These are phyloP conservation scores for Callorhinus ursinus DNA, from an alignment of 2,113 vertebrate species.

Conservation along the genomic window DNA sequence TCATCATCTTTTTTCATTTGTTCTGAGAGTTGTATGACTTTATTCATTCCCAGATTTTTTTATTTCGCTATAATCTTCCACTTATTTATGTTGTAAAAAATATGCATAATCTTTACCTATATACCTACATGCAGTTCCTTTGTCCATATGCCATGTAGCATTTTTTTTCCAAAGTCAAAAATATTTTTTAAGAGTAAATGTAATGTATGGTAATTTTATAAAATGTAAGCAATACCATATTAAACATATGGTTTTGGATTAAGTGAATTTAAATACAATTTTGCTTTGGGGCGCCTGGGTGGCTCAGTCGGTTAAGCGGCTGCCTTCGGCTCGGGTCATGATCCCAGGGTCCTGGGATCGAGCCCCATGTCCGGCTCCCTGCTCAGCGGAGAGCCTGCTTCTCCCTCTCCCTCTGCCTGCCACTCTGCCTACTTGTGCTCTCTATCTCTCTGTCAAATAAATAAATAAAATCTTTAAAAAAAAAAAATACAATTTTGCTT, in stretches of 20 bases:
- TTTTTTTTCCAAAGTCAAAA: slow-evolving; percentile 41
- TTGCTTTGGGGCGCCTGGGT: no score
- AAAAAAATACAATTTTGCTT: slow-evolving; percentile 53
- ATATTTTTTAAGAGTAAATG: background rate
- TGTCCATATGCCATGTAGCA: background rate
- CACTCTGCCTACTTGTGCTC: no score
- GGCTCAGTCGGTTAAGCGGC: no score
- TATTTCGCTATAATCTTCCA: background rate
- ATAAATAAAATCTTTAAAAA: no score
- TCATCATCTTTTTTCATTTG: background rate
- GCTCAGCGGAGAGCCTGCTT: no score
- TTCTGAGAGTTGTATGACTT: background rate
- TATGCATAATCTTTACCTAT: background rate
- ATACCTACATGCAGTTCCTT: background rate
- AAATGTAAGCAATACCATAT: slow-evolving; percentile 10
- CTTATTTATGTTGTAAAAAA: background rate
- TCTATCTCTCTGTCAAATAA: no score
- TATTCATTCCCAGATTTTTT: slow-evolving; percentile 17
- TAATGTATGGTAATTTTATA: background rate
- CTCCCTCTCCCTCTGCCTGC: no score
- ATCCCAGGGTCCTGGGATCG: no score
- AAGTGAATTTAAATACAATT: slow-evolving; percentile 48
- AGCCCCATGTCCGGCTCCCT: no score
- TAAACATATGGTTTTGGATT: slow-evolving; percentile 8
- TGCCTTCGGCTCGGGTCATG: no score